Percentiles rank a stretch among this genome's conserved stretches.
Conservation (phyloP, 2,888 invertebrate genomes). For the Athripsodes cinereus region DNA sequence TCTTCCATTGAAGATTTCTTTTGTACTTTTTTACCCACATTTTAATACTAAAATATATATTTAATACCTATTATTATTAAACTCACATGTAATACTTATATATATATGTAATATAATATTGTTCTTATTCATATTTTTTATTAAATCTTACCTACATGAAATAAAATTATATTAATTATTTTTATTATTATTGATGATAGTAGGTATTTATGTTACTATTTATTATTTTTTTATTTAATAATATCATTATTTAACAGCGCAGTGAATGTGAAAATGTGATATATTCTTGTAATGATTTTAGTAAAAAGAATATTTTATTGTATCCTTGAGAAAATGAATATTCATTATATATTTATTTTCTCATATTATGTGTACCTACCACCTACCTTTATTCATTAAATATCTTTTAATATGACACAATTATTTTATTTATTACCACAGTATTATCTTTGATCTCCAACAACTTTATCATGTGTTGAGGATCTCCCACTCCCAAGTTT, state of each 20-base stretch:
- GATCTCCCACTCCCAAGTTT: too few species aligned
- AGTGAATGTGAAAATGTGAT: slow-evolving; percentile 28
- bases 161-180: too few species aligned
- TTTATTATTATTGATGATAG: too few species aligned
- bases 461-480: too few species aligned
- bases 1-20: slow-evolving; percentile 27
- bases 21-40: slow-evolving; percentile 28
- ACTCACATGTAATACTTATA: slow-evolving; percentile 22
- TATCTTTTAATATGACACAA: background rate
- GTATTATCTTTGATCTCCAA: too few species aligned
- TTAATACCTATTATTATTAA: slow-evolving; percentile 14
- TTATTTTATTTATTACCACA: background rate
- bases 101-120: slow-evolving; percentile 11
- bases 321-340: slow-evolving; percentile 20
- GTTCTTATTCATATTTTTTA: background rate
- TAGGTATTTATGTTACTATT: slow-evolving; percentile 3
- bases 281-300: slow-evolving; percentile 26
- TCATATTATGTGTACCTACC: slow-evolving; percentile 25
- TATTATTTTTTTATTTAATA: slow-evolving; percentile 17
- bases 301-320: slow-evolving; percentile 24
- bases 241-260: slow-evolving; percentile 21
- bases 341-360: slow-evolving; percentile 24
- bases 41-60: slow-evolving; percentile 14
- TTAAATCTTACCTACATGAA: background rate
- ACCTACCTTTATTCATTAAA: slow-evolving; percentile 13